Conservation (phyloP, 2,113 vertebrate species). For the Ciconia boyciana region DNA sequence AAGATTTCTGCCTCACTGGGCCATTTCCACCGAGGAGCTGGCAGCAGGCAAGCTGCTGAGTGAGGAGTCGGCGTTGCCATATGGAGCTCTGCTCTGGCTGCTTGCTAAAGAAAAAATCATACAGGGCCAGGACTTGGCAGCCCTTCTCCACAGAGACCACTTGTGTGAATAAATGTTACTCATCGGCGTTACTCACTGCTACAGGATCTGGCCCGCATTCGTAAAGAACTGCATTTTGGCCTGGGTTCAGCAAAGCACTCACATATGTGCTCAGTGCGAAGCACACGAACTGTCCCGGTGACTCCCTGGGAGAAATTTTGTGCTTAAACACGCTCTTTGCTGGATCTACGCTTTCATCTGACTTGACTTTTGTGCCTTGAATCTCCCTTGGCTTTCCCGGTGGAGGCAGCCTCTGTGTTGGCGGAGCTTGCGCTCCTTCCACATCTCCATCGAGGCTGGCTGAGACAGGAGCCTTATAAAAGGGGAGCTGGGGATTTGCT, state of each 20-base stretch:
- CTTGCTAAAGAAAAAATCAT: neutral
- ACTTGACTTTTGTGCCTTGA: neutral
- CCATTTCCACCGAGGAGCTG: neutral
- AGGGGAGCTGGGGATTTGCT: neutral
- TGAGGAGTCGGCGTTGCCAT: conserved; percentile 46
- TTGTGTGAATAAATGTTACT: conserved; percentile 19
- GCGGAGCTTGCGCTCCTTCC: neutral
- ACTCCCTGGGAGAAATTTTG: neutral
- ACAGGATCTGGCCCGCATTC: neutral
- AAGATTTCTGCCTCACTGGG: conserved; percentile 10
- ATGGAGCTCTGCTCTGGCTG: conserved; percentile 50
- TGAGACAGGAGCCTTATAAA: neutral
- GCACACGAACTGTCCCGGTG: neutral
- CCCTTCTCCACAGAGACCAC: neutral
- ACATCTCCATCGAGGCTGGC: fast-evolving
- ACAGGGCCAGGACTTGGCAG: conserved; percentile 51
- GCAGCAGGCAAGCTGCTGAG: conserved; percentile 52
- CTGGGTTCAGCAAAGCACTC: neutral
- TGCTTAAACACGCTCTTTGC: neutral
- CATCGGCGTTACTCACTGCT: neutral
- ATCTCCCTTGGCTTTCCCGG: neutral
- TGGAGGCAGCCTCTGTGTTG: neutral
- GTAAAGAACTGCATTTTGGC: neutral
- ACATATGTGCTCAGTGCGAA: neutral
- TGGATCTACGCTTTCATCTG: neutral